Base-by-base conservation (phyloP, 2,888 invertebrate species). In the Bedellia somnulentella region DNA sequence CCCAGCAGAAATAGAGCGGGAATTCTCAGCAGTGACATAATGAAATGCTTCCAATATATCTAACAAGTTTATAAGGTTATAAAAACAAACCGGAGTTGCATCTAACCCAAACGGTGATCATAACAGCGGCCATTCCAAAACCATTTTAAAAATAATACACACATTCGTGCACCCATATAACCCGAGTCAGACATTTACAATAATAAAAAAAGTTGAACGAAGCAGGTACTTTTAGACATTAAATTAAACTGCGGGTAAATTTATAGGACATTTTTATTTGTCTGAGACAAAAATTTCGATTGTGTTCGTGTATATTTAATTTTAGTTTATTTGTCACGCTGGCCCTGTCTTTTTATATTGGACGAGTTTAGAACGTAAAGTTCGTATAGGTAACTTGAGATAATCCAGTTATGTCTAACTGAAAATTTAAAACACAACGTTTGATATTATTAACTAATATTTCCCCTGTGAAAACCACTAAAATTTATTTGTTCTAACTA, bases 241-340 rank as follows among this genome's bases (percentile, higher is more conserved):
- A 75, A 75, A 73, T 75, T 70, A 71, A 73, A 71, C 58, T 70
- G 68, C 60, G 73, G 70, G 62, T 70, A 66, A 73, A 75, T 75
- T 75, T 75, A 73, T 75, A 75, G 71, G 75, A 75, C 75, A 73
- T 53, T 73, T 75, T 73, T 73, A 75, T 75, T 70, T 50, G 68
- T 49, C 61, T 71, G 73, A 75, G 73, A 75, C 75, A 75, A 73
- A 73, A 73, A 71, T 73, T 71, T 70, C 67, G 70, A 71, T 73
- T 75, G 73, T 73, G 50, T 56, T 60, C 66, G 62, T 73, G 71
- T 73, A 71, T 75, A 75, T 73, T 73, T 73, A 75, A 75, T 73
- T 68, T 75, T 18, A 18, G 18, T 5, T 5, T 24, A n/a, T 24
- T 24, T 8, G 5, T 9, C 5, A 5, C 9, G 5, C 10, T 10